Evolutionary conservation across 2,113 vertebrate species (phyloP), one percentile per base, ranked within the genome.

Genomic region (Podiceps cristatus): DNA sequence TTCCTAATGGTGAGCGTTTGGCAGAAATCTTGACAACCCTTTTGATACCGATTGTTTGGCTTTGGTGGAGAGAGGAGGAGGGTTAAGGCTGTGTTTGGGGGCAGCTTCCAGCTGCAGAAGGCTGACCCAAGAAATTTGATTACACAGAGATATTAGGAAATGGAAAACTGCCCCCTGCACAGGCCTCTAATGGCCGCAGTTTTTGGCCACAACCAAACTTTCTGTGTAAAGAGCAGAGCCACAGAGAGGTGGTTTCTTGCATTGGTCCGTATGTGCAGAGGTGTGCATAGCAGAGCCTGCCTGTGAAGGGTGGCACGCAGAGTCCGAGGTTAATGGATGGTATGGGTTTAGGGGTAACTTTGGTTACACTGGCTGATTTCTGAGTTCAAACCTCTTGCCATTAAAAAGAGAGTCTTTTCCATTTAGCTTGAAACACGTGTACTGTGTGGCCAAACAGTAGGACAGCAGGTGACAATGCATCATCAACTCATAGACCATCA

Each of bases 241-340:
- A 42, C 27, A 44, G 42, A 33, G 68, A 40, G 33, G 17, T 29
- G 40, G 11, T 62, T 60, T 62, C 25, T 75, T 74, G 17, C 23
- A 9, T 63, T 0, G 1, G 24, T 82, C 73, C 0, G 0, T 44
- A 7, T 11, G 29, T 35, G 58, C 35, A 35, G 53, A 62, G 60
- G 14, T 33, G 24, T 23, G 42, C 27, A 2, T 18, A 63, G 71
- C n/a, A 45, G 56, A 73, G 18, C 18, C 37, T 76, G 42, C 56
- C 49, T 60, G 8, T 7, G 11, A 45, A 53, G 40, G 23, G 12
- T 35, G 19, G 24, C 10, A 23, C 0, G 0, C 63, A 50, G 33
- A 56, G 7, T 31, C 56, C 35, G 72, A 49, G 63, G 40, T 64
- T 96, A 56, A 68, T 60, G 64, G 44, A 5, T 58, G 23, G 17